Evolutionary conservation across 2,888 invertebrate species (phyloP).

Genomic region (Kryphioiulus occultus): DNA sequence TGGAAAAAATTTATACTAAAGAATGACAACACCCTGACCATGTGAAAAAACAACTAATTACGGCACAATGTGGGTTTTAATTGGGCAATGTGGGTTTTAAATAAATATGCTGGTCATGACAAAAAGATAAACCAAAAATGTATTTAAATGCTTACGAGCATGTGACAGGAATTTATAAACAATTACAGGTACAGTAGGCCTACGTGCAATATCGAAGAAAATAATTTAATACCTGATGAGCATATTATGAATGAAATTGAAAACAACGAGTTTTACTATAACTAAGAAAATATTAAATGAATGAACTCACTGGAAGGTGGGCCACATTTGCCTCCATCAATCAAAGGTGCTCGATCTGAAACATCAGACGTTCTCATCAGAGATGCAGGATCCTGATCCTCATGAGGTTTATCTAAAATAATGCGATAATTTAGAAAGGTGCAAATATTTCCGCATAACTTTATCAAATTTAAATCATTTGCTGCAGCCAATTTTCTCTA

Average conservation of each 20-base stretch:
- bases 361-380: conserved; percentile 59
- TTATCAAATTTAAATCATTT: background rate
- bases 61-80: background rate
- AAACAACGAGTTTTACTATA: background rate
- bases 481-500: background rate
- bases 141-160: background rate
- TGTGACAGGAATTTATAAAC: background rate
- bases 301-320: conserved; percentile 56
- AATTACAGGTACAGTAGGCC: too few relatives aligned
- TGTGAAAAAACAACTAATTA: background rate
- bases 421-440: background rate
- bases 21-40: background rate
- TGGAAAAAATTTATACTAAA: background rate
- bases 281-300: background rate
- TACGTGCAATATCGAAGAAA: background rate
- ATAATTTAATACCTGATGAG: too few relatives aligned
- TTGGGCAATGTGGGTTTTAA: background rate
- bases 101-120: background rate
- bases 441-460: background rate
- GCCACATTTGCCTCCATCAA: conserved; percentile 58
- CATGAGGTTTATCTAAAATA: conserved; percentile 75
- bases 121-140: background rate
- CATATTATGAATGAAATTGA: too few relatives aligned
- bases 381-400: conserved; percentile 67
- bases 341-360: conserved; percentile 63